phyloP scores from a whole-genome alignment of 2,113 vertebrate species.

The Vanacampus margaritifer region DNA sequence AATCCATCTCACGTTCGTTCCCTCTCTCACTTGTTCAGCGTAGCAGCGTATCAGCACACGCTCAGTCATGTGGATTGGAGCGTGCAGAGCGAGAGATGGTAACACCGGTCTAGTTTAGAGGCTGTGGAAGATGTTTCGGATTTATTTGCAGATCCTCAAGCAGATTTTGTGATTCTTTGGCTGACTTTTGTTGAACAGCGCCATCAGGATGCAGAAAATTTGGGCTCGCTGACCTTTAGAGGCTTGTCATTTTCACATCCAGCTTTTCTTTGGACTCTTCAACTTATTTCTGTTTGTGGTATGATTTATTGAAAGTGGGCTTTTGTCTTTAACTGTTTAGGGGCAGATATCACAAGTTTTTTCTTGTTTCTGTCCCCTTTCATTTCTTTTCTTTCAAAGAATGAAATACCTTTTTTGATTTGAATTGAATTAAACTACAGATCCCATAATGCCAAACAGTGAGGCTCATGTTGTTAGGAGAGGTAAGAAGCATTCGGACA shows the following conservation, averaged over 20 bases:
- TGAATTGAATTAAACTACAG: neutral
- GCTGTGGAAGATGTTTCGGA: constrained; percentile 27
- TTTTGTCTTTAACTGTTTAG: too few relatives aligned
- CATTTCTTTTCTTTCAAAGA: too few relatives aligned
- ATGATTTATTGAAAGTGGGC: neutral
- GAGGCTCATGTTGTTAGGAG: constrained; percentile 37
- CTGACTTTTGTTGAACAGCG: constrained; percentile 22
- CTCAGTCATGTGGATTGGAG: constrained; percentile 48
- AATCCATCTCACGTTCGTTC: constrained; percentile 19
- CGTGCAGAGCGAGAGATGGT: constrained; percentile 28
- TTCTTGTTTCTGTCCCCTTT: too few relatives aligned
- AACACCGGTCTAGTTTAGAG: constrained; percentile 16
- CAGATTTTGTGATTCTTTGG: neutral
- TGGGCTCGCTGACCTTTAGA: constrained; percentile 51
- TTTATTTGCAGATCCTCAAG: constrained; percentile 9
- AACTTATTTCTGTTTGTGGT: neutral
- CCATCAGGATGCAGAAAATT: constrained; percentile 19
- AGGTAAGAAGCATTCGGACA: constrained; percentile 37
- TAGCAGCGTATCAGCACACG: constrained; percentile 23
- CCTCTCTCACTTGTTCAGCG: constrained; percentile 19
- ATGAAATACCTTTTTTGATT: too few relatives aligned
- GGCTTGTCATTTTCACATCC: neutral
- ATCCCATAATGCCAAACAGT: constrained; percentile 51
- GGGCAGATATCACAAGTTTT: too few relatives aligned
- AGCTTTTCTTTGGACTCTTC: neutral